phyloP scores from a whole-genome alignment of 2,797 vertebrate species.

The Vespertilio murinus region DNA sequence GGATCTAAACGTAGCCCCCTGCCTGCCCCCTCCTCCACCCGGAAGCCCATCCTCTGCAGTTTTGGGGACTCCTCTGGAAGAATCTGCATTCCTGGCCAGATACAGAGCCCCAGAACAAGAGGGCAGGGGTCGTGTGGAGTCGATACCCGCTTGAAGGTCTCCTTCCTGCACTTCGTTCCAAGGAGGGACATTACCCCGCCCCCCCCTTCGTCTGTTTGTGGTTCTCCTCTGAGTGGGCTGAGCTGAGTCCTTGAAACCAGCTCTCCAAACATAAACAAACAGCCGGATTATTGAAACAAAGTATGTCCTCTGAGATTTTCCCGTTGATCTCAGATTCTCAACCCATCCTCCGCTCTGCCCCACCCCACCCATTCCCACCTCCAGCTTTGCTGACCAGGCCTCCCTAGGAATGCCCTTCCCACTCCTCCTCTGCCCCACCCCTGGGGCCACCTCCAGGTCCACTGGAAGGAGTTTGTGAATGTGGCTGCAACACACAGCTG shows the following conservation, averaged over 20 bases:
- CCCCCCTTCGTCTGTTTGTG: not conserved
- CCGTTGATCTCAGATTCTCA: not conserved
- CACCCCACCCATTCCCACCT: not conserved
- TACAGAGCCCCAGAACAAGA: not conserved
- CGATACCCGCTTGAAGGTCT: fast-evolving
- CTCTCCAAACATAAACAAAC: constrained; percentile 29
- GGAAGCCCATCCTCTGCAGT: not conserved
- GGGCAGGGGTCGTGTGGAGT: fast-evolving
- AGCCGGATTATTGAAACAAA: not conserved
- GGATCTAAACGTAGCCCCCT: not conserved
- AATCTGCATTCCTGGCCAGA: not conserved
- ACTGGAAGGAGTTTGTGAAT: not conserved
- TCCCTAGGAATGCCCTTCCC: not conserved
- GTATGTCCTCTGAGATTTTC: constrained; percentile 46
- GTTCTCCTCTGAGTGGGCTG: not conserved
- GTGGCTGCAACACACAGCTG: not conserved
- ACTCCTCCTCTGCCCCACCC: not conserved
- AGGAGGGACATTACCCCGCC: not conserved
- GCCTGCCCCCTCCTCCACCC: no score
- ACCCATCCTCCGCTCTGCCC: not conserved
- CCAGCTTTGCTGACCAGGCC: not conserved
- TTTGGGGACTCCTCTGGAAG: not conserved
- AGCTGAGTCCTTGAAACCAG: not conserved
- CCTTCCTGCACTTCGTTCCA: not conserved
- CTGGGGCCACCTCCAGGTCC: no score